Evolutionary conservation across 1,140 invertebrate genomes (phyloP).

Genomic region (Drosophila gunungcola): DNA sequence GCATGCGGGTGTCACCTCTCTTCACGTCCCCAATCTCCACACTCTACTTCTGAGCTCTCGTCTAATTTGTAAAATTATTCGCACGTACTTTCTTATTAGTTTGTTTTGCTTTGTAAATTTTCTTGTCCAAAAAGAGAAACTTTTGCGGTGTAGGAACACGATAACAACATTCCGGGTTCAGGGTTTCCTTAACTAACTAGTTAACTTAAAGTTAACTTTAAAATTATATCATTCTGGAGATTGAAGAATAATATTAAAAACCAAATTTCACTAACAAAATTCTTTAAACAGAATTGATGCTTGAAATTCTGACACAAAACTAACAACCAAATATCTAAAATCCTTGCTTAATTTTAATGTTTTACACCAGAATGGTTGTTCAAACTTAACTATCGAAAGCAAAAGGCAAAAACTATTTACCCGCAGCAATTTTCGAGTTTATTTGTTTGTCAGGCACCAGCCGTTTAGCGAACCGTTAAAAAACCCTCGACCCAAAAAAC

Average conservation of each 20-base stretch:
- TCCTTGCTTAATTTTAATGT: not conserved
- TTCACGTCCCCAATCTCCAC: not conserved
- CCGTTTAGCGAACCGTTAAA: slow-evolving; percentile 15
- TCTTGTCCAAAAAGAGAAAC: slow-evolving; percentile 29
- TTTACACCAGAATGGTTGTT: not conserved
- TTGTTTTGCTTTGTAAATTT: slow-evolving; percentile 60
- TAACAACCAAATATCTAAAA: no score
- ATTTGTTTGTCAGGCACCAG: slow-evolving; percentile 24
- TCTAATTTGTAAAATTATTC: slow-evolving; percentile 74
- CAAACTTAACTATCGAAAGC: not conserved
- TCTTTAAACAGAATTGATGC: no score
- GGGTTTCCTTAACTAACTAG: no score
- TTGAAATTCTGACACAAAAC: no score
- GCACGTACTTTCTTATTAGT: slow-evolving; percentile 76
- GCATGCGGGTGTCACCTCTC: slow-evolving; percentile 33
- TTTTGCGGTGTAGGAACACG: slow-evolving; percentile 18
- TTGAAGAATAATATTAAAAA: no score
- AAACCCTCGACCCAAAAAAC: slow-evolving; percentile 35
- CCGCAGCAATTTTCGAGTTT: slow-evolving; percentile 5
- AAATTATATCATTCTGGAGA: no score
- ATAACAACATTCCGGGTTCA: not conserved
- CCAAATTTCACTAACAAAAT: no score
- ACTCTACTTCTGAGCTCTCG: slow-evolving; percentile 5
- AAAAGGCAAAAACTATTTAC: not conserved
- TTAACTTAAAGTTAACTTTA: no score